phyloP scores from a whole-genome alignment of 2,113 vertebrate species.

The Neolamprologus longior region DNA sequence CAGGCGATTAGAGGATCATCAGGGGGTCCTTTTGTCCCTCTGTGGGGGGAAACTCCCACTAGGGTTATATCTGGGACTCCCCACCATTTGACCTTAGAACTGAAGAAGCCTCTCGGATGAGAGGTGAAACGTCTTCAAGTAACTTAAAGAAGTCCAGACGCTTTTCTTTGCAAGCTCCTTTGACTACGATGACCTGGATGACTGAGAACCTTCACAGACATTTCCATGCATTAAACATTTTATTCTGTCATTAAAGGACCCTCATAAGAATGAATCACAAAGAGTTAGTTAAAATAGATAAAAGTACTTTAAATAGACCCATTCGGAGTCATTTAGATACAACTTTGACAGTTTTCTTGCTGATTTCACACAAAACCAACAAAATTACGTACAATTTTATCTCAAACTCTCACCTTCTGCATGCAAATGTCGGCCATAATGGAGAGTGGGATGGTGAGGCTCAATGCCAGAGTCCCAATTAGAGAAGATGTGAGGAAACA shows the following conservation, averaged over 20 bases:
- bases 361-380: neutral
- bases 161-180: no score
- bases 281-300: neutral
- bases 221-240: neutral
- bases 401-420: conserved; percentile 78
- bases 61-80: fast-evolving
- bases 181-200: fast-evolving
- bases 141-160: no score
- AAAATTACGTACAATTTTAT: neutral
- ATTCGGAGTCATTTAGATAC: neutral
- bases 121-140: no score
- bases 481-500: conserved; percentile 97
- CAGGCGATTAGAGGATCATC: no score
- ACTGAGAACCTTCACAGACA: no score
- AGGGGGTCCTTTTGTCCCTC: no score
- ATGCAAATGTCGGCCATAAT: conserved; percentile 95
- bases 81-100: no score
- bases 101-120: no score
- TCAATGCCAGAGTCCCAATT: conserved; percentile 91
- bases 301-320: neutral
- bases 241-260: neutral
- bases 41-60: fast-evolving
- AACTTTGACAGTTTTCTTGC: neutral
- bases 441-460: conserved; percentile 96
- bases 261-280: neutral